phyloP scores from a whole-genome alignment of 1,140 invertebrate genomes.

The Acromyrmex charruanus region DNA sequence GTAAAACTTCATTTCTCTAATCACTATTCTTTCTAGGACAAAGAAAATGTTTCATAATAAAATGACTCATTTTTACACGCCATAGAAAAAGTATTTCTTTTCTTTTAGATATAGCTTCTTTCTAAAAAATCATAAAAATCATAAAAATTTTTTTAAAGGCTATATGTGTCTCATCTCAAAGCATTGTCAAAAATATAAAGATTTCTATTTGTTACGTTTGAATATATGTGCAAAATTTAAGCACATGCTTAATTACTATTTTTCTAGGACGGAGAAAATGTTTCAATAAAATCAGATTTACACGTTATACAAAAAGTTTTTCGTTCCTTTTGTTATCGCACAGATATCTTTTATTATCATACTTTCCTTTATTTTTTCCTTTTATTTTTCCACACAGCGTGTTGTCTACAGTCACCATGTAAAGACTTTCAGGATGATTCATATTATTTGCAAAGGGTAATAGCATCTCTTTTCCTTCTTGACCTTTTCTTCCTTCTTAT shows the following conservation, averaged over 20 bases:
- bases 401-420: slow-evolving; percentile 63
- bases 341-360: background rate
- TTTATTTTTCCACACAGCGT: slow-evolving; percentile 5
- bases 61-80: no score
- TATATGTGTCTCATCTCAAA: no score
- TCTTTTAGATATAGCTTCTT: no score
- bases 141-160: no score
- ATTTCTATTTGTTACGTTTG: no score
- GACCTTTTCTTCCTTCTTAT: background rate
- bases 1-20: slow-evolving; percentile 4
- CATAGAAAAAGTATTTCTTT: no score
- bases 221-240: no score
- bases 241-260: no score
- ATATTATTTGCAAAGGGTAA: slow-evolving; percentile 74
- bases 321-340: background rate
- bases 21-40: background rate
- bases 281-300: background rate
- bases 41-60: no score
- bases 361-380: slow-evolving; percentile 6
- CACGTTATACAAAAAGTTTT: background rate
- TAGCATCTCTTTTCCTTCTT: slow-evolving; percentile 23
- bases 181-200: no score
- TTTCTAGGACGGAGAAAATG: background rate
- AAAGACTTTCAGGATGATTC: slow-evolving; percentile 70
- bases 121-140: no score